These are phyloP conservation scores for Clavelina lepadiformis DNA, from an alignment of 23 tunicate species.

Conservation along the genomic window DNA sequence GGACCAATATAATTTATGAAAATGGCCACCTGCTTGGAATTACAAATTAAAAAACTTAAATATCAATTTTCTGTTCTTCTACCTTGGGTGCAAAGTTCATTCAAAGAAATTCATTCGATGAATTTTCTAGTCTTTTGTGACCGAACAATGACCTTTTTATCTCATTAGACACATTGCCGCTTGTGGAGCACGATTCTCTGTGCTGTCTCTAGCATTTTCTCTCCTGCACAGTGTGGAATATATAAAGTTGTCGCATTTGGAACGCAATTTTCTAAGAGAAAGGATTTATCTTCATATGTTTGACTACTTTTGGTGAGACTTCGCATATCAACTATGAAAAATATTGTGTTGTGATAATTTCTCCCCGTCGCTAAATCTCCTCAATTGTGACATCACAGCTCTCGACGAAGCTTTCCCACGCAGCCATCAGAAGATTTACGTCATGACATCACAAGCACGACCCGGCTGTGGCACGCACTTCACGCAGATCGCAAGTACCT, in stretches of 20 bases:
- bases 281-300: conserved; percentile 66
- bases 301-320: conserved; percentile 96
- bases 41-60: too few species aligned
- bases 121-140: too few species aligned
- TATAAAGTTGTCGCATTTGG: conserved; percentile 36
- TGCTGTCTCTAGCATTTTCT: conserved; percentile 66
- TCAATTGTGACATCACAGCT: conserved; percentile 25
- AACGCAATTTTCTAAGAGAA: conserved; percentile 72
- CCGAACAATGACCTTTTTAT: too few species aligned
- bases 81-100: too few species aligned
- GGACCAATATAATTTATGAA: too few species aligned
- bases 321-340: too few species aligned
- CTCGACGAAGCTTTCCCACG: conserved; percentile 55
- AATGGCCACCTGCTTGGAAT: too few species aligned
- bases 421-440: conserved; percentile 41
- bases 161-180: conserved; percentile 72
- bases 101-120: too few species aligned
- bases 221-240: conserved; percentile 53
- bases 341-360: too few species aligned
- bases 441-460: conserved; percentile 32
- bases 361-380: too few species aligned
- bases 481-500: conserved; percentile 70
- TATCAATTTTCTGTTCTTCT: too few species aligned
- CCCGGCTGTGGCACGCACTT: conserved; percentile 57
- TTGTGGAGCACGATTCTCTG: conserved; percentile 62